phyloP scores from a whole-genome alignment of 2,113 vertebrate species.

The Bos javanicus region DNA sequence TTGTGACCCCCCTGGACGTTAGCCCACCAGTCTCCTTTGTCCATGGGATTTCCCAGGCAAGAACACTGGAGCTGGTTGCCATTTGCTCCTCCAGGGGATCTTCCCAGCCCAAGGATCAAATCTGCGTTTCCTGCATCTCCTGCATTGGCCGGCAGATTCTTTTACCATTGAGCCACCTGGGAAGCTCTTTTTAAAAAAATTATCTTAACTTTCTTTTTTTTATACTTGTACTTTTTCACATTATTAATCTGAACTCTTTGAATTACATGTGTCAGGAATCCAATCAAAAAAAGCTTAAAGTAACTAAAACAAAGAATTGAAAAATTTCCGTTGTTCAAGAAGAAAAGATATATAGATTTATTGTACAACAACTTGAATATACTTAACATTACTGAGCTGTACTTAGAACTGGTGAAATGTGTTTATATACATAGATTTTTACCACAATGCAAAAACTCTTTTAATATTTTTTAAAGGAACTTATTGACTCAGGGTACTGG shows the following conservation, averaged over 20 bases:
- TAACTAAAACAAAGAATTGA: not conserved
- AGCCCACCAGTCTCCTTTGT: not conserved
- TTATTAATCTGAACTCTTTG: not conserved
- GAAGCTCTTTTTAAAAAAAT: not conserved
- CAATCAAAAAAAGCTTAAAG: not conserved
- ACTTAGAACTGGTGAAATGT: not conserved
- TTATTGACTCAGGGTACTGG: not conserved
- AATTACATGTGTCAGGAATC: not conserved
- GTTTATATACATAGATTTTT: not conserved
- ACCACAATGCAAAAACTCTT: not conserved
- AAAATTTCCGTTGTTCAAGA: not conserved
- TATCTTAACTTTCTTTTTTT: not conserved
- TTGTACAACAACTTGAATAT: not conserved
- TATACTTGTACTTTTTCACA: not conserved
- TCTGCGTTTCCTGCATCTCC: fast-evolving
- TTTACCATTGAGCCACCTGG: not conserved
- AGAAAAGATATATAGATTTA: not conserved
- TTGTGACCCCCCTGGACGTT: not conserved
- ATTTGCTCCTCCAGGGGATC: not conserved
- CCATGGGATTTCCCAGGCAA: not conserved
- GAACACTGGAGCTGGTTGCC: not conserved
- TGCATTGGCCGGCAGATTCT: not conserved
- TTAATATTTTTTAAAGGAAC: not conserved
- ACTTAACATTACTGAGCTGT: not conserved
- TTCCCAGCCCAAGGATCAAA: not conserved